Conservation (phyloP, 2,888 invertebrate genomes). For the Odontocolon sp. region DNA sequence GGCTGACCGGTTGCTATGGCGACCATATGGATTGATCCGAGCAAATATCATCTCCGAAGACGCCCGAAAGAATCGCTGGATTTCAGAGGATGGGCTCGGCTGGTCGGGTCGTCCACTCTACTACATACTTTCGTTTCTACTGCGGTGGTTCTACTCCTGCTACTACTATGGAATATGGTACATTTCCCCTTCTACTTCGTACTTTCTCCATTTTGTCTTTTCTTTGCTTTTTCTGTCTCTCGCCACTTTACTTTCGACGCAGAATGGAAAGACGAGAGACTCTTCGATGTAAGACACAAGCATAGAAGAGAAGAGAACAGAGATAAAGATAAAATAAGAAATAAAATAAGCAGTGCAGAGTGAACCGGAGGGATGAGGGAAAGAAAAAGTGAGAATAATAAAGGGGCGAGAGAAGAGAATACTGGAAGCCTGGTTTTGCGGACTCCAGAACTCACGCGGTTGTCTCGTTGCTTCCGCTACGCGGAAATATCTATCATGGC, state of each 20-base stretch:
- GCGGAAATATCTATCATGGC: slow-evolving; percentile 54
- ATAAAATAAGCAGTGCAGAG: slow-evolving; percentile 43
- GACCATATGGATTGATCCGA: slow-evolving; percentile 81
- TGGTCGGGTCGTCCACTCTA: slow-evolving; percentile 60
- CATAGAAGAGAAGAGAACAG: slow-evolving; percentile 58
- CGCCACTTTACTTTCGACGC: slow-evolving; percentile 44
- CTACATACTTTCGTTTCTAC: slow-evolving; percentile 32
- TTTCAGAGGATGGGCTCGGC: slow-evolving; percentile 73
- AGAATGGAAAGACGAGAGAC: slow-evolving; percentile 35
- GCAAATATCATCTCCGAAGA: slow-evolving; percentile 81
- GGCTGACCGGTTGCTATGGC: slow-evolving; percentile 79
- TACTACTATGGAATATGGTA: slow-evolving; percentile 7
- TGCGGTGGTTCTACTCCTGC: slow-evolving; percentile 14
- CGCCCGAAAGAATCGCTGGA: slow-evolving; percentile 79
- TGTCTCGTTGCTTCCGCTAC: slow-evolving; percentile 35
- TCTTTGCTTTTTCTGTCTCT: slow-evolving; percentile 8
- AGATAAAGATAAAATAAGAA: slow-evolving; percentile 52
- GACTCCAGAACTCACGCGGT: slow-evolving; percentile 24
- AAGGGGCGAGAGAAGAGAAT: slow-evolving; percentile 42
- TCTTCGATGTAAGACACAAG: slow-evolving; percentile 16
- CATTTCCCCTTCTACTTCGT: slow-evolving; percentile 7
- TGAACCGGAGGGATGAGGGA: slow-evolving; percentile 6
- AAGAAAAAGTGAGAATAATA: slow-evolving; percentile 47
- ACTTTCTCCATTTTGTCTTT: slow-evolving; percentile 1
- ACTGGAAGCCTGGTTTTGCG: slow-evolving; percentile 53